These are phyloP conservation scores for Orthonevra nobilis DNA, from an alignment of 2,888 invertebrate species.

Conservation along the genomic window DNA sequence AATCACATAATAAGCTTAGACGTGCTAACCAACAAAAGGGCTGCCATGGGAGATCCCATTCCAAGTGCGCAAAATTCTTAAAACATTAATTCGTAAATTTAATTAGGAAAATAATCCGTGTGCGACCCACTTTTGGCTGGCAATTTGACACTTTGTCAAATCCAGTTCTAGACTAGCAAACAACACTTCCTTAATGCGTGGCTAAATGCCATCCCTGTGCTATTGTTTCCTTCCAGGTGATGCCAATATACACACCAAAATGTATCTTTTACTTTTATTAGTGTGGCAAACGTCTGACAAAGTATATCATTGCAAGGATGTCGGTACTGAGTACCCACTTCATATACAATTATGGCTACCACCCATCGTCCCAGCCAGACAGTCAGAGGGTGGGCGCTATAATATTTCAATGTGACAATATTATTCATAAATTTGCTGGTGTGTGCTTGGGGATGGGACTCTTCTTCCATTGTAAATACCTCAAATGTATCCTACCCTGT, in stretches of 20 bases:
- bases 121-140: not conserved
- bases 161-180: not conserved
- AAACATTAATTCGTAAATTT: not conserved
- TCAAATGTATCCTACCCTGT: not conserved
- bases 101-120: constrained; percentile 14
- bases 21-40: constrained; percentile 4
- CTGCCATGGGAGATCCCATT: not conserved
- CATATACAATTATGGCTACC: not conserved
- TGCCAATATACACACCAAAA: constrained; percentile 21
- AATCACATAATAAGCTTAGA: constrained; percentile 26
- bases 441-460: not conserved
- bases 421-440: constrained; percentile 28
- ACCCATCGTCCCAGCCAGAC: not conserved
- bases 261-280: constrained; percentile 42
- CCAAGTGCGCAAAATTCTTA: not conserved
- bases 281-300: constrained; percentile 33
- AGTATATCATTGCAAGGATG: constrained; percentile 22
- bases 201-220: constrained; percentile 27
- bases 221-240: constrained; percentile 38
- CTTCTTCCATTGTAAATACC: not conserved
- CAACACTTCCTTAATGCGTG: constrained; percentile 26
- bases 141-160: constrained; percentile 6
- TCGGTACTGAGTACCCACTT: not conserved
- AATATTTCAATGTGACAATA: constrained; percentile 16
- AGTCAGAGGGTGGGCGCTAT: not conserved